Percentiles rank a stretch among this genome's conserved stretches.
Evolutionary conservation across 2,113 vertebrate species (phyloP).

Genomic region (Platichthys flesus): DNA sequence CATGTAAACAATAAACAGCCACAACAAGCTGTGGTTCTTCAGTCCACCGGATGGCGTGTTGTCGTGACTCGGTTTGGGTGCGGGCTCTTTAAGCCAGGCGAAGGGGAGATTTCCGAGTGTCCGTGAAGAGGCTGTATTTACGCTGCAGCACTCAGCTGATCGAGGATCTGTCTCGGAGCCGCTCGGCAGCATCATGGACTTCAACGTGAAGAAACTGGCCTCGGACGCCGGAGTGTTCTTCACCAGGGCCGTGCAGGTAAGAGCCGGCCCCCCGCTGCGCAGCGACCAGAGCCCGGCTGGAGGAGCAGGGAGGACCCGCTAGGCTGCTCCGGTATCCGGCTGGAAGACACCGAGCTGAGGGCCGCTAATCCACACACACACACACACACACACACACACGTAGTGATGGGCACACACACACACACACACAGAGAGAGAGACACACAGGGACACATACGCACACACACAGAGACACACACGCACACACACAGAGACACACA

Average conservation of each 20-base stretch:
- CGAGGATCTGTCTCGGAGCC: not conserved
- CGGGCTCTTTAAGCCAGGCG: slow-evolving; percentile 71
- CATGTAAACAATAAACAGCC: too few relatives aligned
- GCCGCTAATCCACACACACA: not conserved
- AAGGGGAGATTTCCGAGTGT: slow-evolving; percentile 56
- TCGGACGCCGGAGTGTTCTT: slow-evolving; percentile 95
- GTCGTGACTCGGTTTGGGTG: slow-evolving; percentile 11
- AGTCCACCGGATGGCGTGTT: too few relatives aligned
- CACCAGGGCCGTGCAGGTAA: slow-evolving; percentile 89
- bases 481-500: too few relatives aligned
- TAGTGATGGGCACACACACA: too few relatives aligned
- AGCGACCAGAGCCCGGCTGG: too few relatives aligned
- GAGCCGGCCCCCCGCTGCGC: not conserved
- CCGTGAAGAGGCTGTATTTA: slow-evolving; percentile 42
- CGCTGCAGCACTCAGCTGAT: slow-evolving; percentile 49
- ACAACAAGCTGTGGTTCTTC: too few relatives aligned
- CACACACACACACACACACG: not conserved
- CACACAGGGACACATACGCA: too few relatives aligned
- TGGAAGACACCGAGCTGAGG: not conserved
- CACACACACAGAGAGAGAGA: too few relatives aligned
- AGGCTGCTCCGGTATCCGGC: too few relatives aligned
- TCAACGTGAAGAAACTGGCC: slow-evolving; percentile 97
- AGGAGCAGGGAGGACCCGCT: too few relatives aligned
- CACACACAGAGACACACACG: too few relatives aligned
- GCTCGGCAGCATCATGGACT: slow-evolving; percentile 84